A percentile compares a stretch with the other conserved stretches of the same genome.
These are phyloP conservation scores for Pollenia labialis DNA, from an alignment of 2,888 invertebrate species.

Conservation along the genomic window DNA sequence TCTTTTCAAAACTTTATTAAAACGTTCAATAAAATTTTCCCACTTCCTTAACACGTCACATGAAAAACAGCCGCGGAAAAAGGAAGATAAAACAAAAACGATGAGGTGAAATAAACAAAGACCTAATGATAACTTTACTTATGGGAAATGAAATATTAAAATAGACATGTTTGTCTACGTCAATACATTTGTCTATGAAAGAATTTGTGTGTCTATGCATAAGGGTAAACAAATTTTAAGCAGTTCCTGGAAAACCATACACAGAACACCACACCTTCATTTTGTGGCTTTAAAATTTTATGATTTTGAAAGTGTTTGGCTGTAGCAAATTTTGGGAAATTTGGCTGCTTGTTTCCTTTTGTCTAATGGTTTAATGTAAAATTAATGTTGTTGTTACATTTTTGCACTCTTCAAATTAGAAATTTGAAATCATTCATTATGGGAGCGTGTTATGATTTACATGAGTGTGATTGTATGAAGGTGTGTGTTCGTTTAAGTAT, in stretches of 20 bases:
- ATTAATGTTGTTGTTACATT: slow-evolving; percentile 19
- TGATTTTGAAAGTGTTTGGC: slow-evolving; percentile 9
- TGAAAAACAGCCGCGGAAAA: not conserved
- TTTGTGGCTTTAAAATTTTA: not conserved
- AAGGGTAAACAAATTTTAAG: too few species aligned
- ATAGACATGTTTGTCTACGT: not conserved
- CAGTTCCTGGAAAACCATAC: too few species aligned
- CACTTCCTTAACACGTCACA: not conserved
- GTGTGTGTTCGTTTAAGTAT: not conserved
- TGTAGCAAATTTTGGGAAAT: not conserved
- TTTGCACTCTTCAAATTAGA: not conserved
- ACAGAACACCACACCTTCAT: not conserved
- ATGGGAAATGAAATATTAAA: slow-evolving; percentile 4
- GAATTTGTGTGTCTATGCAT: not conserved
- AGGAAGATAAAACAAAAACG: not conserved
- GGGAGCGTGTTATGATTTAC: too few species aligned
- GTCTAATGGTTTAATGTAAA: slow-evolving; percentile 43
- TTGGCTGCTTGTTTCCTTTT: too few species aligned
- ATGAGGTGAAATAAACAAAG: slow-evolving; percentile 8
- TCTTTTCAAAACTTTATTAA: too few species aligned
- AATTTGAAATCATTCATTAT: too few species aligned
- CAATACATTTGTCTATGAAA: not conserved
- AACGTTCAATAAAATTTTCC: not conserved
- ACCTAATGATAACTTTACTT: slow-evolving; percentile 17
- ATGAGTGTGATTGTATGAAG: too few species aligned